Percentiles rank a stretch among this genome's conserved stretches.
Evolutionary conservation across 2,113 vertebrate species (phyloP).

Genomic region (Strigops habroptila): DNA sequence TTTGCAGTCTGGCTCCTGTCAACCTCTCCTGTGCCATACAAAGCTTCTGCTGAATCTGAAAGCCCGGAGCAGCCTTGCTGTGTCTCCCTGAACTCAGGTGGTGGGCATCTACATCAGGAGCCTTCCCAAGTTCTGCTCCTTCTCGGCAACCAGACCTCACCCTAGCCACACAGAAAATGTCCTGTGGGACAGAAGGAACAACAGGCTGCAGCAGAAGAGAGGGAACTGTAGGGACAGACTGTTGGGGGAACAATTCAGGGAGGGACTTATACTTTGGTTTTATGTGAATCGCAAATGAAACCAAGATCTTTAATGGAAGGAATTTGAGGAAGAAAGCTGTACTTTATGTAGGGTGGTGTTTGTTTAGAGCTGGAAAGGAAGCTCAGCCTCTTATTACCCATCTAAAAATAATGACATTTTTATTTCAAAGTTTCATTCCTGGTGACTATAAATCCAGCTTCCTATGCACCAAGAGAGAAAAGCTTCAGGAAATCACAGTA

Average conservation of each 20-base stretch:
- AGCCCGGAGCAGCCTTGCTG: neutral
- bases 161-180: neutral
- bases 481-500: neutral
- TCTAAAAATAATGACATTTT: neutral
- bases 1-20: neutral
- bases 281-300: neutral
- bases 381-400: neutral
- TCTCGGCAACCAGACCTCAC: neutral
- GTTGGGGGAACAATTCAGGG: neutral
- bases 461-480: neutral
- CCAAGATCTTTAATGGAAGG: neutral
- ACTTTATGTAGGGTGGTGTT: neutral
- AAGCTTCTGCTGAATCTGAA: neutral
- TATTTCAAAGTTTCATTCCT: neutral
- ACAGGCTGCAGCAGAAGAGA: neutral
- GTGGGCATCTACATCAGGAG: neutral
- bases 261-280: neutral
- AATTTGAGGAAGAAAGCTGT: neutral
- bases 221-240: neutral
- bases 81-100: neutral
- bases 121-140: neutral
- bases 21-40: neutral
- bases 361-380: neutral
- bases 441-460: neutral
- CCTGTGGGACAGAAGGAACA: neutral